A percentile compares a stretch with the other conserved stretches of the same genome.
Conservation (phyloP, 2,888 invertebrate genomes). For the Byasa hedistus region DNA sequence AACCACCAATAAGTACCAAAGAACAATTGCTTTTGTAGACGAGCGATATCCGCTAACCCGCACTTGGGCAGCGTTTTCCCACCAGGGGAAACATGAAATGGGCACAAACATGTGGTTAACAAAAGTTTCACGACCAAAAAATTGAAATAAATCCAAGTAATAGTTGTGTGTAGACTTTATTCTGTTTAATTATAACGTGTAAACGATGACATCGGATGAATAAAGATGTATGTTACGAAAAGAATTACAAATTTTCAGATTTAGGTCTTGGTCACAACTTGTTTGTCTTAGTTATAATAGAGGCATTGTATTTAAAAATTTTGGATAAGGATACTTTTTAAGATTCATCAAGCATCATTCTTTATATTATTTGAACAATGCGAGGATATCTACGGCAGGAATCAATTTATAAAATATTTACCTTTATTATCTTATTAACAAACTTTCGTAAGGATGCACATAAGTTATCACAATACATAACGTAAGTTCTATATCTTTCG, state of each 20-base stretch:
- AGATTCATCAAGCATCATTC: constrained; percentile 20
- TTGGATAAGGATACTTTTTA: constrained; percentile 18
- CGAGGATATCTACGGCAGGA: constrained; percentile 35
- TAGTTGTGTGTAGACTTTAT: neutral
- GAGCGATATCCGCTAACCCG: no score
- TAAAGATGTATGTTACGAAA: neutral
- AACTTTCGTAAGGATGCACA: neutral
- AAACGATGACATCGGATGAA: neutral
- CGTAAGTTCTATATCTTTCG: no score
- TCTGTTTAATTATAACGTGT: neutral
- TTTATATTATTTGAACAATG: constrained; percentile 6
- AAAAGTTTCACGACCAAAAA: no score
- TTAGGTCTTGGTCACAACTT: constrained; percentile 19
- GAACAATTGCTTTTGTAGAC: no score
- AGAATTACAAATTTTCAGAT: constrained; percentile 11
- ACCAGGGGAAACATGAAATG: no score
- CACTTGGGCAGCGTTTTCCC: no score
- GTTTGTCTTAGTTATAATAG: neutral
- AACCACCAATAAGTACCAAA: no score
- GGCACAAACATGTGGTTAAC: no score
- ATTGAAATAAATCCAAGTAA: neutral
- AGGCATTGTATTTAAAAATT: constrained; percentile 24
- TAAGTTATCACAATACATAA: no score
- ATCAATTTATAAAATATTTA: neutral
- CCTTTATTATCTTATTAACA: neutral